Conservation (phyloP, 2,797 vertebrate genomes). For the Pseudochirops corinnae region DNA sequence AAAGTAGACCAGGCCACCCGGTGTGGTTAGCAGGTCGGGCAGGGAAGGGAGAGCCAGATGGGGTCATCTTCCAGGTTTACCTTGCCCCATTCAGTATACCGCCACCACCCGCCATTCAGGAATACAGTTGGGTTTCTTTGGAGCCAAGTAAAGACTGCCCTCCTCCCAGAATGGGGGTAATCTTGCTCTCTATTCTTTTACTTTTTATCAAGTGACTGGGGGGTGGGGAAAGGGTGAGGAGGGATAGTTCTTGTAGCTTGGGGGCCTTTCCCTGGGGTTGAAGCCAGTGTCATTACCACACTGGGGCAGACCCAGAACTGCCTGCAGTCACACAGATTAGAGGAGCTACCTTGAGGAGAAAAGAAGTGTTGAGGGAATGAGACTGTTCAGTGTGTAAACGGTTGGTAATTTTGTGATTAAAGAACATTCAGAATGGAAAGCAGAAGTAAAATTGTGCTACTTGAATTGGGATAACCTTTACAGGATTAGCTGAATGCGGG, state of each 20-base stretch:
- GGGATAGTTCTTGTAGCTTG: background rate
- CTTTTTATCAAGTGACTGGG: slow-evolving; percentile 16
- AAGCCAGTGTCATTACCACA: background rate
- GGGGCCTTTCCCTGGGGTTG: slow-evolving; percentile 32
- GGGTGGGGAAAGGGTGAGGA: background rate
- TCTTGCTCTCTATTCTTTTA: slow-evolving; percentile 31
- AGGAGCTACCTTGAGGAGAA: slow-evolving; percentile 37
- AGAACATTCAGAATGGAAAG: slow-evolving; percentile 74
- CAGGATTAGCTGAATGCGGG: slow-evolving; percentile 58
- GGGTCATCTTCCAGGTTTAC: background rate
- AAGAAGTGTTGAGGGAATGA: slow-evolving; percentile 33
- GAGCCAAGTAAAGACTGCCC: background rate
- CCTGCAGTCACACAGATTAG: background rate
- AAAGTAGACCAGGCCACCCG: slow-evolving; percentile 46
- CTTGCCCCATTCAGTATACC: background rate
- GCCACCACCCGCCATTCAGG: background rate
- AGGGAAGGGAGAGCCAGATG: background rate
- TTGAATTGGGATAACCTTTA: slow-evolving; percentile 76
- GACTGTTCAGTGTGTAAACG: slow-evolving; percentile 23
- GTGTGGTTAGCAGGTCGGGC: background rate
- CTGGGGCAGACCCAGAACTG: background rate
- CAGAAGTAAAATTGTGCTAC: slow-evolving; percentile 71
- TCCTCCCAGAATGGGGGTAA: slow-evolving; percentile 12
- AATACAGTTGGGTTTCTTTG: background rate
- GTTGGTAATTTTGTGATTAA: slow-evolving; percentile 57